Base-by-base conservation (phyloP, 1,140 invertebrate species). In the Drosophila teissieri region DNA sequence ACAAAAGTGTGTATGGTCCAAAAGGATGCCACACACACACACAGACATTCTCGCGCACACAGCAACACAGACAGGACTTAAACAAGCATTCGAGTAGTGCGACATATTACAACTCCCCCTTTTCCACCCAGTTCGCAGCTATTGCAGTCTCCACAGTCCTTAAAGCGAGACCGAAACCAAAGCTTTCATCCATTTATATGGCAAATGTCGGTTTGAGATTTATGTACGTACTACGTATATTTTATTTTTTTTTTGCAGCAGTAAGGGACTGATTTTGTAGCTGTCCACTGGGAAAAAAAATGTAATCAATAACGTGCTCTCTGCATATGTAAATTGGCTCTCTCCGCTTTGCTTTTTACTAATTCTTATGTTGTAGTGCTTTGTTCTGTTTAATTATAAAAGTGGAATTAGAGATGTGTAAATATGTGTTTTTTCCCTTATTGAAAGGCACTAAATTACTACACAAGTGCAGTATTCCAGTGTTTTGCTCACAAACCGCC, bases 81-180 rank as follows among this genome's bases (percentile, higher is more conserved):
- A 75, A 74, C 78, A 86, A 86, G 77, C 65, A 82, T 88, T 86
- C 78, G 75, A 86, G 61, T 88, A 68, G 82, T 88, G 83, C 76
- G 83, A 88, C 83, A 86, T 82, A 88, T 86, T 82, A 86, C 83
- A 88, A 78, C 74, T 62, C 74, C 63, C 80, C 63, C 57, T 57
- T 40, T 57, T 40, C 22, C 31, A 15, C 34, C 31, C 27, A 24
- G n/a, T 8, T 15, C 15, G 10, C 17, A 12, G 31, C 62, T 15
- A 55, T 51, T 27, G 69, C 64, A 56, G 24, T 48, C 64, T 48
- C 64, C 64, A 39, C 36, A 69, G 37, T 42, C 55, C 68, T 72
- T 70, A 70, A 70, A 72, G 53, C 52, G 53, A 57, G 70, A 70
- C 64, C 40, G 44, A 56, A 69, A 49, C 67, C 64, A 36, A 57